Base-by-base conservation (phyloP, 2,888 invertebrate genomes). In the Trilocha varians region DNA sequence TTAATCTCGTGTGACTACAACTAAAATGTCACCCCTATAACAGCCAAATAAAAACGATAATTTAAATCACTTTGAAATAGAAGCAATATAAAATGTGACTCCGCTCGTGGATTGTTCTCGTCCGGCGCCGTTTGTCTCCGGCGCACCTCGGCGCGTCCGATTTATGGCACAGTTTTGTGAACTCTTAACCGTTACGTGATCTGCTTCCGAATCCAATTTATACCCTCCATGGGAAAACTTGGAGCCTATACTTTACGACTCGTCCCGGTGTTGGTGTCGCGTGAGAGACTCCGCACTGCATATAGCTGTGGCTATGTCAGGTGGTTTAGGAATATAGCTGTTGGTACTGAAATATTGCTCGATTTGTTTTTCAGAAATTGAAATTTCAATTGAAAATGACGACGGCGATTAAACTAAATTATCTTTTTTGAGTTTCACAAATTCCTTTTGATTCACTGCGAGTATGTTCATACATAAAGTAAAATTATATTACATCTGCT, bases 161-260 rank as follows among this genome's bases (percentile, higher is more conserved):
- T 85, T 84, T 84, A 85, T 82, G 70, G 83, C 79, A 78, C 83
- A 84, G 79, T 85, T 84, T 84, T 84, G 84, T 80, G 84, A 85
- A 83, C 85, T 84, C 82, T 79, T 80, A 83, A 82, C 82, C 80
- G 79, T 84, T 84, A 85, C 85, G 84, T 85, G 84, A 84, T 83
- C 83, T 78, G 83, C 78, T 84, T 84, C 83, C 80, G 83, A 82
- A 82, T 73, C 79, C 78, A 82, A 85, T 85, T 85, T 85, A 85
- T 84, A 72, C 69, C 71, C 72, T 83, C 79, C 75, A 74, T 75
- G 82, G 82, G 79, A 78, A 75, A 80, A 83, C 67, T 84, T 83
- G 59, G 62, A 53, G 74, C 72, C 78, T 75, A 80, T 83, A 78
- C 78, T 83, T 84, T 82, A 84, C 79, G 80, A 77, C 65, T 73